Percentiles rank a stretch among this genome's conserved stretches.
Evolutionary conservation across 2,888 invertebrate genomes (phyloP).

Genomic region (Tiphia femorata): DNA sequence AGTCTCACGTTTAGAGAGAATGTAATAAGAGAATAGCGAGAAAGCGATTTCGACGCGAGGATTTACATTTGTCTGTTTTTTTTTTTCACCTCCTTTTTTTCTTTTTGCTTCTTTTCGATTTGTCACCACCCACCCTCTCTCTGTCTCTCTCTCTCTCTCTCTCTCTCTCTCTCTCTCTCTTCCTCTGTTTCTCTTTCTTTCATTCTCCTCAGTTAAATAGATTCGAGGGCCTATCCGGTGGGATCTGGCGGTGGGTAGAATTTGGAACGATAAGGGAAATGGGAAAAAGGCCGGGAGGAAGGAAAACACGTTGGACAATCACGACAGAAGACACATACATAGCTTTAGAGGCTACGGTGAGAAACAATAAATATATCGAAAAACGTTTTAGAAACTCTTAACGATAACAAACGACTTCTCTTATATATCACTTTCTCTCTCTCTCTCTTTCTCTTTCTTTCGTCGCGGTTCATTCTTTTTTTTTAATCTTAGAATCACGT

Average conservation of each 20-base stretch:
- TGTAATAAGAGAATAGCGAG: too few relatives aligned
- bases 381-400: too few relatives aligned
- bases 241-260: not conserved
- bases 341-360: conserved; percentile 42
- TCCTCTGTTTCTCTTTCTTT: not conserved
- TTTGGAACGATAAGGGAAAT: not conserved
- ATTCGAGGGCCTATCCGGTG: too few relatives aligned
- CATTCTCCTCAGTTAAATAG: too few relatives aligned
- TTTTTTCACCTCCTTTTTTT: not conserved
- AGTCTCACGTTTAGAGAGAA: too few relatives aligned
- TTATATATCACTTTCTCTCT: not conserved
- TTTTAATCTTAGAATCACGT: too few relatives aligned
- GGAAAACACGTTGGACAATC: too few relatives aligned
- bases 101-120: not conserved
- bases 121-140: not conserved
- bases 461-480: not conserved
- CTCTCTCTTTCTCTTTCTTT: not conserved
- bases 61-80: not conserved
- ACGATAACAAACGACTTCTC: too few relatives aligned
- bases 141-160: not conserved
- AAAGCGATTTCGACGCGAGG: not conserved
- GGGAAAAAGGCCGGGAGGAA: too few relatives aligned
- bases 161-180: not conserved
- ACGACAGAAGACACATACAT: conserved; percentile 44
- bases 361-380: conserved; percentile 30